A percentile compares a stretch with the other conserved stretches of the same genome.
Evolutionary conservation across 2,888 invertebrate species (phyloP).

Genomic region (Ochropleura leucogaster): DNA sequence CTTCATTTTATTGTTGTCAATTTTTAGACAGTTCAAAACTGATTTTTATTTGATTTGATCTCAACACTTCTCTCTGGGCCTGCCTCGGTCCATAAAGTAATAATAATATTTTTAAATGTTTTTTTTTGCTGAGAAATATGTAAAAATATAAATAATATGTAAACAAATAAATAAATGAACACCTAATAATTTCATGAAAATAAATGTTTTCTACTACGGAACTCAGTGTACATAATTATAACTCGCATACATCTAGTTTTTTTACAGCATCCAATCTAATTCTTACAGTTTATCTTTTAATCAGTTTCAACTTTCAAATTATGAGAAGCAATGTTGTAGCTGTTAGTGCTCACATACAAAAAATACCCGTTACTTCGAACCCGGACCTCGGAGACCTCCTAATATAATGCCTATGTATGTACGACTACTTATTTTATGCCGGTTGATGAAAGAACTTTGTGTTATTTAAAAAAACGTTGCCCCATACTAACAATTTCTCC

Average conservation of each 20-base stretch:
- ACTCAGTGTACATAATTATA: neutral
- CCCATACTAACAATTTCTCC: too few relatives aligned
- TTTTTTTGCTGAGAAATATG: too few relatives aligned
- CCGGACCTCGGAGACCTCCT: slow-evolving; percentile 53
- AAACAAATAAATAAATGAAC: too few relatives aligned
- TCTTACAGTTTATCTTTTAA: slow-evolving; percentile 61
- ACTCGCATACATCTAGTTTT: slow-evolving; percentile 25
- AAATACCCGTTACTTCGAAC: slow-evolving; percentile 55
- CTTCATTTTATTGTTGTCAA: too few relatives aligned
- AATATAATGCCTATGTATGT: slow-evolving; percentile 26
- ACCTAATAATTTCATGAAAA: neutral
- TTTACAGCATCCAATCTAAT: slow-evolving; percentile 54
- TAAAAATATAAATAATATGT: too few relatives aligned
- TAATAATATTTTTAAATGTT: too few relatives aligned
- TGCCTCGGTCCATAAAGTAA: too few relatives aligned
- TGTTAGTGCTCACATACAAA: slow-evolving; percentile 57
- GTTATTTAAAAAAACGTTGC: too few relatives aligned
- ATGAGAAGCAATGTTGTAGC: slow-evolving; percentile 51
- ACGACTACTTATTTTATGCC: slow-evolving; percentile 5
- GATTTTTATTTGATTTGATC: too few relatives aligned
- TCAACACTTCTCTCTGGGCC: too few relatives aligned
- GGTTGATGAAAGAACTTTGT: slow-evolving; percentile 23
- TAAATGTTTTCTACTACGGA: slow-evolving; percentile 1
- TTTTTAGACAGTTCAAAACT: too few relatives aligned
- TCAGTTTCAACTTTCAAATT: slow-evolving; percentile 64